Base-by-base conservation (phyloP, 2,797 vertebrate genomes). In the Lepidocolaptes lacrymiger region DNA sequence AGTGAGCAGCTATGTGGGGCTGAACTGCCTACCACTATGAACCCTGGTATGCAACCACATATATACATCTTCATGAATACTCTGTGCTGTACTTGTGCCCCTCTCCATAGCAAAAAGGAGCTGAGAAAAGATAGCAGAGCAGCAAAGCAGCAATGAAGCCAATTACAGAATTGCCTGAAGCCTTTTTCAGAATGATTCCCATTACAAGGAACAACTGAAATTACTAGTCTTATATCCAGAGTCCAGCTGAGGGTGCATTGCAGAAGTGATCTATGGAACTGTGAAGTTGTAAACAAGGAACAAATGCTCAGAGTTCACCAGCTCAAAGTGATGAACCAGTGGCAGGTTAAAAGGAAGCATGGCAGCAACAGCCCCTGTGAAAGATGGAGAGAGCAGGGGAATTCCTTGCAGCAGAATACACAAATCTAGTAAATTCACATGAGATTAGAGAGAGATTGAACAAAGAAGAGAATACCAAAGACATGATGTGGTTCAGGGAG, bases 1-100 rank as follows among this genome's bases (percentile, higher is more conserved):
- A 85, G 9, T 0, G 0, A 72, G n/a, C 1, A 4, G 4, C 23
- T 83, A 1, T 7, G 3, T 55, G 43, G 12, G 39, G 9, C 30
- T 58, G 68, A 88, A 39, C 18, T 77, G 26, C 30, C 64, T 49
- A 36, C 9, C 12, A 18, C 12, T 27, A 28, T 10, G 80, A 85
- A 48, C 21, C 14, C 7, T 69, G 26, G 6, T n/a, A 36, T 6
- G 0, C 11, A 49, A 27, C 18, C 32, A 48, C 17, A 19, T 66
- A 17, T 9, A 14, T 9, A 67, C 30, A 16, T 69, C 55, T 79
- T 55, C 21, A 34, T 36, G 30, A 78, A 30, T 43, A 55, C 15
- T 22, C 22, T 28, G 10, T 76, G 24, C 22, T 67, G 41, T 41
- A 68, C 37, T 82, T 36, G 9, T 41, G 13, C 27, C 15, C 2